A percentile compares a stretch with the other conserved stretches of the same genome.
These are phyloP conservation scores for Lymantria monacha DNA, from an alignment of 2,888 invertebrate species.

Conservation along the genomic window DNA sequence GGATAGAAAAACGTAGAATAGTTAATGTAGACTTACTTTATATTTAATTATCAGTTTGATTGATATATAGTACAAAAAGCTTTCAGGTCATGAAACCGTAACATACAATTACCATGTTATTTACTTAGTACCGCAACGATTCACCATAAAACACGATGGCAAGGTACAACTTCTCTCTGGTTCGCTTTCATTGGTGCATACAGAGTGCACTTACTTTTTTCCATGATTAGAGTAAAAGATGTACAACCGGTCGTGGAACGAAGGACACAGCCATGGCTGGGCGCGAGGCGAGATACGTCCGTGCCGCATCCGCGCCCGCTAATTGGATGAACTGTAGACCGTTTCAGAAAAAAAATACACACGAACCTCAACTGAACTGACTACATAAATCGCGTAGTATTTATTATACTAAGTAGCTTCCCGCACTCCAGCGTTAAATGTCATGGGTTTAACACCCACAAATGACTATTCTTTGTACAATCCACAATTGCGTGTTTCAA, in stretches of 20 bases:
- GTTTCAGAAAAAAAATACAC: slow-evolving; percentile 68
- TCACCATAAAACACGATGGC: slow-evolving; percentile 69
- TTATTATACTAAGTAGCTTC: no score
- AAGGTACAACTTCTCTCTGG: slow-evolving; percentile 62
- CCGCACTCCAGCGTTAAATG: no score
- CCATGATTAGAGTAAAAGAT: slow-evolving; percentile 79
- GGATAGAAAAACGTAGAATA: not conserved
- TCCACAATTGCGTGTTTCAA: no score
- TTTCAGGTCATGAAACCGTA: slow-evolving; percentile 4
- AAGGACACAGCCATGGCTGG: slow-evolving; percentile 72
- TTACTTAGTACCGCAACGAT: slow-evolving; percentile 63
- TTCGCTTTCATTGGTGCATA: slow-evolving; percentile 74
- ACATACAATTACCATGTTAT: slow-evolving; percentile 39
- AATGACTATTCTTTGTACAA: no score
- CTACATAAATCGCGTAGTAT: slow-evolving; percentile 5
- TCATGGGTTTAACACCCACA: no score
- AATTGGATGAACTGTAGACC: slow-evolving; percentile 66
- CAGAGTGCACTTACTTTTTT: slow-evolving; percentile 68
- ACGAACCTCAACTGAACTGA: slow-evolving; percentile 54
- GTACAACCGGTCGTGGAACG: slow-evolving; percentile 75
- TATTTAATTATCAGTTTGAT: not conserved
- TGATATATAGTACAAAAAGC: slow-evolving; percentile 4
- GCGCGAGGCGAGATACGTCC: slow-evolving; percentile 39
- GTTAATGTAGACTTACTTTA: not conserved
- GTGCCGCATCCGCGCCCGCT: slow-evolving; percentile 50